Evolutionary conservation across 2,113 vertebrate genomes (phyloP).

Genomic region (Micromys minutus): DNA sequence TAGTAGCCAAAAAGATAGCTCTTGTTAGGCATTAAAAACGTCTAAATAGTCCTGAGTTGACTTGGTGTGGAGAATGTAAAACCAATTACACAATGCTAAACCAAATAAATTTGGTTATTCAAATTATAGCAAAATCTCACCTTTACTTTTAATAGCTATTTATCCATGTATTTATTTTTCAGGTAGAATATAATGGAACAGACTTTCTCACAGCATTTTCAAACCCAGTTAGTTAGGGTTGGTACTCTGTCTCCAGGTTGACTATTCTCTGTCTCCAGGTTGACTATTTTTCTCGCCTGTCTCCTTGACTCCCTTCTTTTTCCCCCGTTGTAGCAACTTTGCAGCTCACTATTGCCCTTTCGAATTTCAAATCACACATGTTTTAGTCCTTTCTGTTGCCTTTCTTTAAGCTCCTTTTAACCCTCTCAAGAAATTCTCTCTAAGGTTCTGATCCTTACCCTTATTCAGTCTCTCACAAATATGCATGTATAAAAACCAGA

Average conservation of each 20-base stretch:
- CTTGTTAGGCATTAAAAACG: no score
- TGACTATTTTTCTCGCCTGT: background rate
- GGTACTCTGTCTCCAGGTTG: background rate
- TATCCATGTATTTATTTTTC: background rate
- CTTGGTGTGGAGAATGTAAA: background rate
- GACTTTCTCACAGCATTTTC: background rate
- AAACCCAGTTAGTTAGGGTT: no score
- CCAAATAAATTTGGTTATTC: background rate
- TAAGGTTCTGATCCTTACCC: no score
- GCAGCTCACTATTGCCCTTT: background rate
- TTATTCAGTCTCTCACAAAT: background rate
- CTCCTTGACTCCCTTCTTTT: background rate
- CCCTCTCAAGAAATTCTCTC: no score
- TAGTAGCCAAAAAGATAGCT: background rate
- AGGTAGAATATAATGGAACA: background rate
- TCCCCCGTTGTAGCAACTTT: background rate
- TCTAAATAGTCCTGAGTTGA: background rate
- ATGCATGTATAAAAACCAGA: background rate
- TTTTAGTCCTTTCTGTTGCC: no score
- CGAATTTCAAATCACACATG: no score
- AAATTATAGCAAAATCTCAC: constrained; percentile 17
- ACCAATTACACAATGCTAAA: background rate
- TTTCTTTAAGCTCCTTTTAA: no score
- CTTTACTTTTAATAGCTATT: background rate
- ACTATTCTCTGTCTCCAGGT: background rate